Evolutionary conservation across 2,113 vertebrate species (phyloP), one percentile per base, ranked within the genome.

Genomic region (Varanus komodoensis): DNA sequence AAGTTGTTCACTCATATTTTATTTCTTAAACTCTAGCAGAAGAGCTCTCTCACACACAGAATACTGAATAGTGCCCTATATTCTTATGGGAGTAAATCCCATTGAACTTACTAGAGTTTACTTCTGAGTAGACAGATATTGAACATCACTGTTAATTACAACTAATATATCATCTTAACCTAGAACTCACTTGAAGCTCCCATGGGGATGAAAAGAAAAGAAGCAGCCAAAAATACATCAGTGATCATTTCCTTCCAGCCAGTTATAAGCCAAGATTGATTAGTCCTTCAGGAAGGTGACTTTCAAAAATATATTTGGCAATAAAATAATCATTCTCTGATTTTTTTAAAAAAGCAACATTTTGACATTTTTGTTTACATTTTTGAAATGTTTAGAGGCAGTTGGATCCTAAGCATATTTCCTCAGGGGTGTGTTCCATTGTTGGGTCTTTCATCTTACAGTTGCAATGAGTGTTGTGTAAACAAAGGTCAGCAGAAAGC

Each of bases 1-100:
- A 92, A 95, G 89, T 90, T 96, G 93, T 93, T 88, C 93, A 95
- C 94, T 90, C 79, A 8, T 0, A 93, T 95, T 95, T 94, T 92
- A 89, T 93, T 96, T 94, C 93, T 94, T 95, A 93, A 93, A 87
- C 27, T 87, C 57, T 87, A 93, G 89, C 91, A 95, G 1, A 32
- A n/a, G 57, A 3, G 15, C 12, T 11, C 57, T 3, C 57, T 15
- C 19, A 11, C 61, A 19, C 61, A 64, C 15, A 64, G 15, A 87
- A 92, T 54, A 17, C 67, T 93, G 94, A 95, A 67, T 64, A 64
- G 61, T 64, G 61, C 61, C 61, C 61, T 2, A 64, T 64, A 21
- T 19, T 19, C 19, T 19, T 19, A 15, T 64, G 17, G 19, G 61
- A 64, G 61, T 64, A 64, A 32, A 44, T 85, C 48, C 50, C 29